phyloP scores from a whole-genome alignment of 2,888 invertebrate species.

The Germaria angustata region DNA sequence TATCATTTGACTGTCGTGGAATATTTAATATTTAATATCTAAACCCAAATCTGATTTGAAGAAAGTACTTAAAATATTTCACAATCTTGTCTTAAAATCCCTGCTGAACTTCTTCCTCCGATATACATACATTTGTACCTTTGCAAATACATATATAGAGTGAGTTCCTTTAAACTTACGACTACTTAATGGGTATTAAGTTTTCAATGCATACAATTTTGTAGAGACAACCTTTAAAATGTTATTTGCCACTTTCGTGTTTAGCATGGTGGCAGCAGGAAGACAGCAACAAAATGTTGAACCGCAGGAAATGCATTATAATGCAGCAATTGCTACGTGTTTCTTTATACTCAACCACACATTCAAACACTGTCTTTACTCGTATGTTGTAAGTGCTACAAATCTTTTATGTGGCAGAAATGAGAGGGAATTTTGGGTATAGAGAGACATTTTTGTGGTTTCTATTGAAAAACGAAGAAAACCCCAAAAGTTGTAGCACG shows the following conservation, averaged over 20 bases:
- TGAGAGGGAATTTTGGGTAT: conserved; percentile 22
- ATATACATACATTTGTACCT: too few species aligned
- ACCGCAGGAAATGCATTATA: conserved; percentile 65
- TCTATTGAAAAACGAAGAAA: not conserved
- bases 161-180: conserved; percentile 11
- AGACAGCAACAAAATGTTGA: conserved; percentile 47
- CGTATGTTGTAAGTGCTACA: not conserved
- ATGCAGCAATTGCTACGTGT: conserved; percentile 64
- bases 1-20: too few species aligned
- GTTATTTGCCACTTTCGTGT: conserved; percentile 33
- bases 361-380: not conserved
- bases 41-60: too few species aligned
- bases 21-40: too few species aligned
- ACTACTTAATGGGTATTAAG: conserved; percentile 44
- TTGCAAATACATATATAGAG: too few species aligned
- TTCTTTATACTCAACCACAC: conserved; percentile 24
- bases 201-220: conserved; percentile 34
- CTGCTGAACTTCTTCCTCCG: too few species aligned
- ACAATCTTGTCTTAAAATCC: not conserved
- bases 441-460: conserved; percentile 29
- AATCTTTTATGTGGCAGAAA: conserved; percentile 9
- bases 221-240: conserved; percentile 20
- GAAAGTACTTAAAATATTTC: not conserved
- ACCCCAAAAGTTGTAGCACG: conserved; percentile 4
- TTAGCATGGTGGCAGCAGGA: not conserved